phyloP scores from a whole-genome alignment of 2,113 vertebrate species.

The Fregata magnificens region DNA sequence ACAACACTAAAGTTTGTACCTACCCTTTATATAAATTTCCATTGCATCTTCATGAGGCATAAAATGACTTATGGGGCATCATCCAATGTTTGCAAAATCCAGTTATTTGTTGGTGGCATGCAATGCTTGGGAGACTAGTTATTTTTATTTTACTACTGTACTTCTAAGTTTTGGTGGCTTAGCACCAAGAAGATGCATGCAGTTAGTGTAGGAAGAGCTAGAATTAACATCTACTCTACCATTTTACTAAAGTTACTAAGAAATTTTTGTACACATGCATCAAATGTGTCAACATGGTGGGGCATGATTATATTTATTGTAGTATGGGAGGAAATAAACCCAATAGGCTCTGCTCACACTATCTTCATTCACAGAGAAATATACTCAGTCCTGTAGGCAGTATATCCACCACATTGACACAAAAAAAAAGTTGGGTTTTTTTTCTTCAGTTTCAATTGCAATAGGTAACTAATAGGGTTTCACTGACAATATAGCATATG shows the following conservation, averaged over 20 bases:
- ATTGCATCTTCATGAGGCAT: background rate
- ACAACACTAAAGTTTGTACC: background rate
- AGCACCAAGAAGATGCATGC: background rate
- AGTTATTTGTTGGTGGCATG: background rate
- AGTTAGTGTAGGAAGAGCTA: background rate
- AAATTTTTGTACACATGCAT: fast-evolving
- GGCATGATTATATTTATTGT: background rate
- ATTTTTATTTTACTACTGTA: background rate
- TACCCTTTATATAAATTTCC: background rate
- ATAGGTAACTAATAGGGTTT: background rate
- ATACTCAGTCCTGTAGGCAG: background rate
- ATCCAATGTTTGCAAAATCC: background rate
- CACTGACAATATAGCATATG: background rate
- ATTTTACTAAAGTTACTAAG: background rate
- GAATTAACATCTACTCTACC: background rate
- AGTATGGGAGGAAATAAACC: background rate
- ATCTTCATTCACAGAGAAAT: background rate
- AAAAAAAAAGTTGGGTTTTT: fast-evolving
- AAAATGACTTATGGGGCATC: background rate
- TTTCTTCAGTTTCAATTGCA: background rate
- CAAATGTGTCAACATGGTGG: background rate
- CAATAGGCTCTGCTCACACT: background rate
- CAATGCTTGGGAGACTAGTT: background rate
- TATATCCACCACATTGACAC: background rate
- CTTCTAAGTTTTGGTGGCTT: background rate